A percentile compares a stretch with the other conserved stretches of the same genome.
These are phyloP conservation scores for Bradysia coprophila DNA, from an alignment of 1,140 invertebrate genomes.

Conservation along the genomic window DNA sequence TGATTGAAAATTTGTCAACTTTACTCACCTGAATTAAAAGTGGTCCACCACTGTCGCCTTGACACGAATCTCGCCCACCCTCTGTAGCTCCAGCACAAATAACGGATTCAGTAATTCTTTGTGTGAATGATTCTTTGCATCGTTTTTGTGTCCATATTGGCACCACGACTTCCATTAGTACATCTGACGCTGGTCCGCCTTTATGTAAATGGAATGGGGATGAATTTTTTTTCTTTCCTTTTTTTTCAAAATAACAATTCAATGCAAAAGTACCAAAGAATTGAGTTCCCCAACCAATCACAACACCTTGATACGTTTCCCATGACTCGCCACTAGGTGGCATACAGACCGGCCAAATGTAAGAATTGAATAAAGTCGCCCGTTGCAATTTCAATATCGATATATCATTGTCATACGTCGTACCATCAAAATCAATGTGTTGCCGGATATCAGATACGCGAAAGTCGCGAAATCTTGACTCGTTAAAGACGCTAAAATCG, in stretches of 20 bases:
- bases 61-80: constrained; percentile 60
- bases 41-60: constrained; percentile 53
- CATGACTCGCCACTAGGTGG: constrained; percentile 40
- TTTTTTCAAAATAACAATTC: too few species aligned
- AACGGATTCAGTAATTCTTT: constrained; percentile 38
- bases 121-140: constrained; percentile 39
- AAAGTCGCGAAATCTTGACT: constrained; percentile 44
- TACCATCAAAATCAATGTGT: constrained; percentile 39
- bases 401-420: constrained; percentile 59
- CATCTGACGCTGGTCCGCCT: constrained; percentile 44
- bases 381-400: constrained; percentile 53
- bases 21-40: constrained; percentile 26
- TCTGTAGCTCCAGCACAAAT: constrained; percentile 52
- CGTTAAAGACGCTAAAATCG: constrained; percentile 41
- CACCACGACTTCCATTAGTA: constrained; percentile 55
- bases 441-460: constrained; percentile 36
- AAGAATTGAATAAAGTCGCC: constrained; percentile 48
- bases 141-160: constrained; percentile 60
- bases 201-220: constrained; percentile 10
- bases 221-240: too few species aligned
- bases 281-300: too few species aligned
- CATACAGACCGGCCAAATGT: constrained; percentile 71
- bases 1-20: not conserved
- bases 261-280: too few species aligned
- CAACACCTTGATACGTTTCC: constrained; percentile 27